Evolutionary conservation across 1,140 invertebrate species (phyloP).

Genomic region (Goniozus legneri): DNA sequence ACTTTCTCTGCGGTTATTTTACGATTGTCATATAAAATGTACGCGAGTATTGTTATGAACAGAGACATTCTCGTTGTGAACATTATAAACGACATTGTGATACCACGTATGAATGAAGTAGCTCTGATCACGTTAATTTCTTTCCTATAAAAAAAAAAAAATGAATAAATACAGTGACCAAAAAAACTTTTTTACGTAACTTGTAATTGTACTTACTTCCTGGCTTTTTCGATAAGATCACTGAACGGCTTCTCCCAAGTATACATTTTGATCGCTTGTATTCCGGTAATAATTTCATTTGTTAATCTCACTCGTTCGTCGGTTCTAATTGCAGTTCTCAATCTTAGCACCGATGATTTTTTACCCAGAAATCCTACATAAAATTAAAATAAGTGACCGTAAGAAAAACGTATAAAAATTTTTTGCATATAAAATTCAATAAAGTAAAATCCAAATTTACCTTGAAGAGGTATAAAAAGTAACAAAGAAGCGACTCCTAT

Average conservation of each 20-base stretch:
- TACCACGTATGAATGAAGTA: constrained; percentile 65
- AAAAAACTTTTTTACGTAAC: not conserved
- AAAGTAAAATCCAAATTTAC: constrained; percentile 48
- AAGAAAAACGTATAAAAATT: not conserved
- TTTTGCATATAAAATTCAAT: not conserved
- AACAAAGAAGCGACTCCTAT: constrained; percentile 77
- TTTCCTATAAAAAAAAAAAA: constrained; percentile 47
- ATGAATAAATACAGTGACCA: not conserved
- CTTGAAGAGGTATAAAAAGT: constrained; percentile 80
- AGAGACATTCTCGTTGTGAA: constrained; percentile 75
- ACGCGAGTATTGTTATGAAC: constrained; percentile 75
- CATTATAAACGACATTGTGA: constrained; percentile 66
- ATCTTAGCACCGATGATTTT: constrained; percentile 57
- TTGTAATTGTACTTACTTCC: constrained; percentile 56
- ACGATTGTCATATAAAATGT: constrained; percentile 64
- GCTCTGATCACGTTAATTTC: constrained; percentile 67
- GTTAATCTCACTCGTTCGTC: constrained; percentile 81
- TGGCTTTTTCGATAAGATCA: constrained; percentile 58
- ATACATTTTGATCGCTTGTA: constrained; percentile 87
- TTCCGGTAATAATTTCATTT: constrained; percentile 80
- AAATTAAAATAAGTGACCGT: not conserved
- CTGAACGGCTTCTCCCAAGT: constrained; percentile 84
- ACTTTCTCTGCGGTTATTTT: constrained; percentile 69
- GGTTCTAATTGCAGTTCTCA: constrained; percentile 64
- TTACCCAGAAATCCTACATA: constrained; percentile 68